phyloP scores from a whole-genome alignment of 2,113 vertebrate genomes.

The Tragelaphus buxtoni region DNA sequence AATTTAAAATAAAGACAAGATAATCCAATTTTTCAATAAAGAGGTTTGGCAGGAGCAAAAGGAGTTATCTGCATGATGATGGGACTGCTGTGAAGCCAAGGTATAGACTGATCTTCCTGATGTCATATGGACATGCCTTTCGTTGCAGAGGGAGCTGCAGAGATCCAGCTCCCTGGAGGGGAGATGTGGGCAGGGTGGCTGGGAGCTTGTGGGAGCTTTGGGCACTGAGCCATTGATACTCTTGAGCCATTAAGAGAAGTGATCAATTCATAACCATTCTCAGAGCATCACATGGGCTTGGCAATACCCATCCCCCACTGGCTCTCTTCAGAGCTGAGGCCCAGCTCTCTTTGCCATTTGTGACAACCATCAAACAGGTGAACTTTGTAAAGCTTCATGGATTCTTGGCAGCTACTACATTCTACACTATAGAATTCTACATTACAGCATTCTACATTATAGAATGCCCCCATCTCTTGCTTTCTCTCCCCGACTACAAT shows the following conservation, averaged over 20 bases:
- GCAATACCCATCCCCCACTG: background rate
- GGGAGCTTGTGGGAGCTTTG: background rate
- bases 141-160: background rate
- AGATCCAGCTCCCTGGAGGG: background rate
- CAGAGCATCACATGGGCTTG: background rate
- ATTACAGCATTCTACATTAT: no score
- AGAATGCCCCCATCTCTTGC: background rate
- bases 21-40: conserved; percentile 67
- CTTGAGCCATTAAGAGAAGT: background rate
- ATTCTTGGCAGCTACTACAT: conserved; percentile 43
- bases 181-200: background rate
- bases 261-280: background rate
- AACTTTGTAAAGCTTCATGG: conserved; percentile 49
- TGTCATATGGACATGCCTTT: conserved; percentile 11
- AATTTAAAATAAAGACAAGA: conserved; percentile 76
- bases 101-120: conserved; percentile 31
- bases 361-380: conserved; percentile 5
- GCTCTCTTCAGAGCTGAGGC: background rate
- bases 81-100: conserved; percentile 59
- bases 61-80: conserved; percentile 61
- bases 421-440: no score
- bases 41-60: conserved; percentile 55
- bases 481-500: background rate
- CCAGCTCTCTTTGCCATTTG: background rate
- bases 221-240: background rate